Conservation (phyloP, 2,113 vertebrate genomes). For the Nerophis lumbriciformis region DNA sequence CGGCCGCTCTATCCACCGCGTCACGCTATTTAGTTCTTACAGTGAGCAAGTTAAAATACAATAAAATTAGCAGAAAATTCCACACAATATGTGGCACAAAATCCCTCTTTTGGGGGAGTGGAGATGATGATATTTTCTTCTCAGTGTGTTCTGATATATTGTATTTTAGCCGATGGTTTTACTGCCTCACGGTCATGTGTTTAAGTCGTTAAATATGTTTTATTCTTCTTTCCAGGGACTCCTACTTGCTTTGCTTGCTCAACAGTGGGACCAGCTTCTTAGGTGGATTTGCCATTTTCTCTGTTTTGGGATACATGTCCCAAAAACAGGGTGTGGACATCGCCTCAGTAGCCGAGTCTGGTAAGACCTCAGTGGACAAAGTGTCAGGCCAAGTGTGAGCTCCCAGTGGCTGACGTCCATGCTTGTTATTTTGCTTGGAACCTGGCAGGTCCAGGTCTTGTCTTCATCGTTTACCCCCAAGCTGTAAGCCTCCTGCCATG, state of each 20-base stretch:
- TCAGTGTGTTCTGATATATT: no score
- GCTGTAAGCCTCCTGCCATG: conserved; percentile 87
- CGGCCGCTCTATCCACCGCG: no score
- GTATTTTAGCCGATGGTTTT: no score
- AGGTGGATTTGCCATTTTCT: conserved; percentile 87
- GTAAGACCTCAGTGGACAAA: conserved; percentile 25
- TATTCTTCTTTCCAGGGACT: conserved; percentile 59
- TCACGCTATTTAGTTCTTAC: no score
- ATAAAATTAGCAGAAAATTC: no score
- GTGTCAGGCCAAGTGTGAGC: background rate
- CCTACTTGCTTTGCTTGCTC: conserved; percentile 73
- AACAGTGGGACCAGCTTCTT: conserved; percentile 85
- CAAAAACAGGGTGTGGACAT: conserved; percentile 62
- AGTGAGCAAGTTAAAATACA: no score
- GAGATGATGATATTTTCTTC: no score
- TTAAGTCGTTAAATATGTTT: background rate
- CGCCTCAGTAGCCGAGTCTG: conserved; percentile 62
- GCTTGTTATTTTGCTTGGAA: conserved; percentile 8
- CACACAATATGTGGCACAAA: no score
- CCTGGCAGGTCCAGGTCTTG: conserved; percentile 81
- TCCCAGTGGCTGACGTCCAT: background rate
- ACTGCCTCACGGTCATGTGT: no score
- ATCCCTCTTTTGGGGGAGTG: no score
- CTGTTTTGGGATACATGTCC: conserved; percentile 81
- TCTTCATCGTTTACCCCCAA: conserved; percentile 88